Percentiles rank a stretch among this genome's conserved stretches.
These are phyloP conservation scores for Cyrtonyx montezumae DNA, from an alignment of 2,113 vertebrate species.

Conservation along the genomic window DNA sequence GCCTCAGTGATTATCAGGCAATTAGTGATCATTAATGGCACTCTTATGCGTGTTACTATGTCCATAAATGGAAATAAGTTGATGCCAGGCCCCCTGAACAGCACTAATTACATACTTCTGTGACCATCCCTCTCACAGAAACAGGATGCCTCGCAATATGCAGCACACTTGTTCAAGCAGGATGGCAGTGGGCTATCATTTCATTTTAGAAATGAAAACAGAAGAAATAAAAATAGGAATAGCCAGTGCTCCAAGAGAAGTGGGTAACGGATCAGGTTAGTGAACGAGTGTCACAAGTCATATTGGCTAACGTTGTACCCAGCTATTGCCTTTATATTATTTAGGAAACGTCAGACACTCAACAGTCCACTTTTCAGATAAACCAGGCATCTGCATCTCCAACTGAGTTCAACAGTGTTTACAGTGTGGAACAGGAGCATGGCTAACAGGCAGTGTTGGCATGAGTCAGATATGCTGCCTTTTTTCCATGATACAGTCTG, in stretches of 20 bases:
- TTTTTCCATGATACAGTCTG: not conserved
- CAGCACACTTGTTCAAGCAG: not conserved
- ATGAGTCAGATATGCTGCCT: conserved; percentile 46
- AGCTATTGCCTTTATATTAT: not conserved
- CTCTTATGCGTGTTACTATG: not conserved
- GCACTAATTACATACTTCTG: not conserved
- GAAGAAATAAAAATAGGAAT: not conserved
- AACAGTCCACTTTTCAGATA: not conserved
- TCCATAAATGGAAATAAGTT: not conserved
- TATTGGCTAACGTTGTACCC: not conserved
- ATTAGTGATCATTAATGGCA: not conserved
- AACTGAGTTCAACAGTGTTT: not conserved
- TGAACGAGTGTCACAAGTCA: not conserved
- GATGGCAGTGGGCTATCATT: not conserved
- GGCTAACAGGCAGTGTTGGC: not conserved
- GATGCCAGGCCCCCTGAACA: not conserved
- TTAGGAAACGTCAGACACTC: not conserved
- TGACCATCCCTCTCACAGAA: not conserved
- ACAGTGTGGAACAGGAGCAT: not conserved
- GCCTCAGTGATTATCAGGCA: not conserved
- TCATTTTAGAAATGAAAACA: not conserved
- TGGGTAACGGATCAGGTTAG: not conserved
- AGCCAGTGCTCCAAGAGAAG: not conserved
- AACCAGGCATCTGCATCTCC: not conserved
- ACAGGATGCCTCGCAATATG: not conserved